These are phyloP conservation scores for Oreocharis arfaki DNA, from an alignment of 2,113 vertebrate genomes.

Conservation along the genomic window DNA sequence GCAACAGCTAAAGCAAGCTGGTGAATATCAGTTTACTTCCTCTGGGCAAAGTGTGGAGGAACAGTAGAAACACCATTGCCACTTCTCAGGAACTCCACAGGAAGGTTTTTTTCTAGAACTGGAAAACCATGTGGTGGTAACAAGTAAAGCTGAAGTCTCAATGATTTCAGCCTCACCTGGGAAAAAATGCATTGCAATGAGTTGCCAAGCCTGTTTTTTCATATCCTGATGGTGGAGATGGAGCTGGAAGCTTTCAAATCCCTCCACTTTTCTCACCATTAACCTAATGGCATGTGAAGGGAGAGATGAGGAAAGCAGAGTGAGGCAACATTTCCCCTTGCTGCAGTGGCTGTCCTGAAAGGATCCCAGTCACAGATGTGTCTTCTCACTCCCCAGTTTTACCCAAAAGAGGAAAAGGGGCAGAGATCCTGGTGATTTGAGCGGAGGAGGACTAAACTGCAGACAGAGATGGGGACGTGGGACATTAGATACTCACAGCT, in stretches of 20 bases:
- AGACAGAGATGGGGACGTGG: accelerated
- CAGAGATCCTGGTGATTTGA: not conserved
- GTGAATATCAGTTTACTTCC: not conserved
- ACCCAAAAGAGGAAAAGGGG: not conserved
- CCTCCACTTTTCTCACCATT: not conserved
- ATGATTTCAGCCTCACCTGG: not conserved
- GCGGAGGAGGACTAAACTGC: too few relatives aligned
- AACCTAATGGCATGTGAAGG: not conserved
- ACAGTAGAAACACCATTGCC: not conserved
- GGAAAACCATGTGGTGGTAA: not conserved
- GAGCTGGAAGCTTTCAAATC: not conserved
- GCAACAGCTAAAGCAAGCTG: not conserved
- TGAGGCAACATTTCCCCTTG: not conserved
- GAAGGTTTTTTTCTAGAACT: not conserved
- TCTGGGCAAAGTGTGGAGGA: not conserved
- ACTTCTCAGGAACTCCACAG: not conserved
- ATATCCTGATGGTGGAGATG: not conserved
- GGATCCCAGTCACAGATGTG: not conserved
- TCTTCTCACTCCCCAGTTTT: accelerated
- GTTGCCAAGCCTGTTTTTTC: not conserved
- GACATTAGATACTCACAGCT: not conserved
- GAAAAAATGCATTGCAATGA: not conserved
- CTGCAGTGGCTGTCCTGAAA: not conserved
- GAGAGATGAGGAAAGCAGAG: not conserved
- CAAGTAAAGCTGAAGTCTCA: not conserved